These are phyloP conservation scores for Channa argus DNA, from an alignment of 2,113 vertebrate species.

Conservation along the genomic window DNA sequence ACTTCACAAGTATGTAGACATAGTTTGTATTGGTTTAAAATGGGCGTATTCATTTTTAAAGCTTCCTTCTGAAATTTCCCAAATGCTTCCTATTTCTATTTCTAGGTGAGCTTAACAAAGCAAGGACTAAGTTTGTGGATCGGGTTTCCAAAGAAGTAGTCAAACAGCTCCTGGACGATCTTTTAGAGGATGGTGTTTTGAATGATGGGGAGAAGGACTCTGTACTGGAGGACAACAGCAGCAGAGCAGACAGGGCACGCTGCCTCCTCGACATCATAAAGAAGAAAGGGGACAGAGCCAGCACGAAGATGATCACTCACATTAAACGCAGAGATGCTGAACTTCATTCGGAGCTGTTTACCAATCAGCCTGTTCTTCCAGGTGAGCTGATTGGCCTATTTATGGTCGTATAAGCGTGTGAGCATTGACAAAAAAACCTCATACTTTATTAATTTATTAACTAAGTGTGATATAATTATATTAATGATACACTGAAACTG, in stretches of 20 bases:
- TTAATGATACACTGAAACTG: no score
- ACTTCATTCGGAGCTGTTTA: constrained; percentile 47
- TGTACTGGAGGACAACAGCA: background rate
- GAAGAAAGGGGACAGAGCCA: constrained; percentile 73
- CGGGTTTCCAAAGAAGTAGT: constrained; percentile 29
- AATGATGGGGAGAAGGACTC: constrained; percentile 63
- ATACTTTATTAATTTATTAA: no score
- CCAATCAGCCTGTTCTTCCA: constrained; percentile 11
- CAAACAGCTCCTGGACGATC: constrained; percentile 73
- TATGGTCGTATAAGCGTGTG: no score
- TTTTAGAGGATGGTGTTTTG: constrained; percentile 60
- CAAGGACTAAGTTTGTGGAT: constrained; percentile 42
- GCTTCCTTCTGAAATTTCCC: no score
- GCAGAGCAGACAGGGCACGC: constrained; percentile 59
- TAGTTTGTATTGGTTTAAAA: no score
- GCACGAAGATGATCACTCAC: constrained; percentile 43
- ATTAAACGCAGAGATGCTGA: constrained; percentile 44
- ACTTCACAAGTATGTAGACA: no score
- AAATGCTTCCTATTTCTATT: no score
- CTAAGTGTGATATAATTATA: no score
- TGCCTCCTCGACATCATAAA: constrained; percentile 68
- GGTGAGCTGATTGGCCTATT: no score
- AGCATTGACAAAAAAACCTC: no score
- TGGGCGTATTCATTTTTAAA: no score
- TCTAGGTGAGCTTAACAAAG: constrained; percentile 38